Evolutionary conservation across 2,797 vertebrate genomes (phyloP), one percentile per base, ranked within the genome.

Genomic region (Alca torda): DNA sequence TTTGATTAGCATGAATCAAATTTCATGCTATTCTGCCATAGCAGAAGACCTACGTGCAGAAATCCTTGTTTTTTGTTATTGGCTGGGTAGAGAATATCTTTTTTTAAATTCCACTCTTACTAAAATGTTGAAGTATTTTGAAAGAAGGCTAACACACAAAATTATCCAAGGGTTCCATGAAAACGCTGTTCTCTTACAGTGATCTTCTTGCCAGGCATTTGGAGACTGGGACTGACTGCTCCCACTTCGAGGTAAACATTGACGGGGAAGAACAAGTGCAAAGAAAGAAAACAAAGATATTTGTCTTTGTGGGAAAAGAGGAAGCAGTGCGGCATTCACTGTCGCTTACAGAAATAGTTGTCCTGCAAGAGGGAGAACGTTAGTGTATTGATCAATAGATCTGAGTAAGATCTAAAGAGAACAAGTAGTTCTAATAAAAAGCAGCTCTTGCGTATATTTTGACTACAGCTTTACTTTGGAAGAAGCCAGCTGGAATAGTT

Each of bases 271-370:
- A 91, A 70, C 35, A 89, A 90, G 70, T 53, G n/a, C 33, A 78
- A 76, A 92, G 69, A 77, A 90, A 45, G 24, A 59, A 90, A 64
- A 33, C 11, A 35, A 81, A 54, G 57, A 25, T 70, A 35, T 48
- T 83, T 89, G n/a, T 87, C 69, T 46, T 84, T 56, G 56, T 90
- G 80, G 74, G 51, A 54, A 86, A 95, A 92, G 70, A 91, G 65
- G 83, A 70, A 76, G 48, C 43, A 9, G 51, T 31, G 41, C 63
- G 0, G 0, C 4, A 0, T 69, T 84, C 26, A 6, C 43, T 93
- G 50, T 74, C 5, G 3, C n/a, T 87, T 75, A 51, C 57, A 73
- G n/a, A 88, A 90, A 39, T 11, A 73, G 39, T 45, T 68, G 65
- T 39, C 86, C 43, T 70, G 77, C 43, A 35, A 75, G 84, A 75